phyloP scores from a whole-genome alignment of 2,797 vertebrate genomes.

The Poecilia picta region DNA sequence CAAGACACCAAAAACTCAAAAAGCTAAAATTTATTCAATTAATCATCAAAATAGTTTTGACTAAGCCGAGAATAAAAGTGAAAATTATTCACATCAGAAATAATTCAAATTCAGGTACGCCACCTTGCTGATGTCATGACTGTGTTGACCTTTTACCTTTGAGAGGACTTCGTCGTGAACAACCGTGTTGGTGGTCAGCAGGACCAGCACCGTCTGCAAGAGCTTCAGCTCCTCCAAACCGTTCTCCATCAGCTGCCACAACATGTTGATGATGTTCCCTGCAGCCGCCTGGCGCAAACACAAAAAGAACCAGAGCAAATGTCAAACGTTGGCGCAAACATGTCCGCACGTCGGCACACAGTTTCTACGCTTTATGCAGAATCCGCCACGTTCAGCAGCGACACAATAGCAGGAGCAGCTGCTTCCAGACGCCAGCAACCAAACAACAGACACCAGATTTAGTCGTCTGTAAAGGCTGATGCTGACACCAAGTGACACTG shows the following conservation, averaged over 20 bases:
- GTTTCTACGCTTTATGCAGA: neutral
- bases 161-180: conserved; percentile 89
- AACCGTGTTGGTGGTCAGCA: conserved; percentile 97
- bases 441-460: conserved; percentile 16
- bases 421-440: conserved; percentile 18
- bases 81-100: neutral
- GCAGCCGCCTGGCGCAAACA: conserved; percentile 86
- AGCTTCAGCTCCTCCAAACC: conserved; percentile 97
- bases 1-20: neutral
- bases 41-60: neutral
- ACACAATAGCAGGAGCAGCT: conserved; percentile 42
- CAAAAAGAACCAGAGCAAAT: neutral
- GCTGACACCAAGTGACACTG: conserved; percentile 37
- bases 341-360: neutral
- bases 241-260: conserved; percentile 99
- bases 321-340: neutral
- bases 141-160: conserved; percentile 57
- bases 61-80: neutral
- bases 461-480: conserved; percentile 34
- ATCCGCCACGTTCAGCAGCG: neutral
- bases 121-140: neutral
- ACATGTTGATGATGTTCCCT: conserved; percentile 98
- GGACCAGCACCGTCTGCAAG: conserved; percentile 96
- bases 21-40: neutral
- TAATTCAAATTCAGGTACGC: neutral